These are phyloP conservation scores for Meiosimyza platycephala DNA, from an alignment of 2,888 invertebrate genomes.

Conservation along the genomic window DNA sequence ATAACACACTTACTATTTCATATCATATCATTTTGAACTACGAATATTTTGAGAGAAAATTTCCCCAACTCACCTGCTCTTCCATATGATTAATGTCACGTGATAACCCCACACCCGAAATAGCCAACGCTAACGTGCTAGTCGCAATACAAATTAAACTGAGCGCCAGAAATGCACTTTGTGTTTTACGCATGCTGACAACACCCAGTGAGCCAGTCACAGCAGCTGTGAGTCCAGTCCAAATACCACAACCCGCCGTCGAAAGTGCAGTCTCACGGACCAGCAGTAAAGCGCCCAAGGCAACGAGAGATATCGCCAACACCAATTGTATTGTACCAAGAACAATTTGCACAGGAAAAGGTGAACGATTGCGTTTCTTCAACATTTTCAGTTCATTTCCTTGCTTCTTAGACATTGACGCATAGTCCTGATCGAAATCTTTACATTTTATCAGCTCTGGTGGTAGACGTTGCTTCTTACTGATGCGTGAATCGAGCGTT, in stretches of 20 bases:
- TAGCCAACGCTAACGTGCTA: conserved; percentile 65
- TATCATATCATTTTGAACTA: no score
- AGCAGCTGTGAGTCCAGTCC: conserved; percentile 65
- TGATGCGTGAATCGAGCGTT: conserved; percentile 62
- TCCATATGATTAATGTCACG: conserved; percentile 63
- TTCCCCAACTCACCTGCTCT: conserved; percentile 50
- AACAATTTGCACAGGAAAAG: conserved; percentile 61
- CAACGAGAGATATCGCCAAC: conserved; percentile 62
- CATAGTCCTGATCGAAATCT: conserved; percentile 47
- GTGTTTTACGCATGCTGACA: conserved; percentile 65
- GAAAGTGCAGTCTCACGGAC: conserved; percentile 64
- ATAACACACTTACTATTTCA: neutral
- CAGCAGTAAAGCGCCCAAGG: conserved; percentile 63
- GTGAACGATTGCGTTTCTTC: conserved; percentile 39
- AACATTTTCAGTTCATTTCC: conserved; percentile 40
- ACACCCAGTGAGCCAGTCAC: conserved; percentile 66
- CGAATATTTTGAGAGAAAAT: neutral
- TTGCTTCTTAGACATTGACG: no score
- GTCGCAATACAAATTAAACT: conserved; percentile 66
- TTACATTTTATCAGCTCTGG: conserved; percentile 63
- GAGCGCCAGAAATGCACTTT: conserved; percentile 65
- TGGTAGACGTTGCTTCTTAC: conserved; percentile 63
- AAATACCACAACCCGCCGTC: conserved; percentile 64
- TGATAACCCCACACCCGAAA: conserved; percentile 65
- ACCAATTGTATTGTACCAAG: conserved; percentile 63